Conservation (phyloP, 2,888 invertebrate genomes). For the Ormyrus nitidulus region DNA sequence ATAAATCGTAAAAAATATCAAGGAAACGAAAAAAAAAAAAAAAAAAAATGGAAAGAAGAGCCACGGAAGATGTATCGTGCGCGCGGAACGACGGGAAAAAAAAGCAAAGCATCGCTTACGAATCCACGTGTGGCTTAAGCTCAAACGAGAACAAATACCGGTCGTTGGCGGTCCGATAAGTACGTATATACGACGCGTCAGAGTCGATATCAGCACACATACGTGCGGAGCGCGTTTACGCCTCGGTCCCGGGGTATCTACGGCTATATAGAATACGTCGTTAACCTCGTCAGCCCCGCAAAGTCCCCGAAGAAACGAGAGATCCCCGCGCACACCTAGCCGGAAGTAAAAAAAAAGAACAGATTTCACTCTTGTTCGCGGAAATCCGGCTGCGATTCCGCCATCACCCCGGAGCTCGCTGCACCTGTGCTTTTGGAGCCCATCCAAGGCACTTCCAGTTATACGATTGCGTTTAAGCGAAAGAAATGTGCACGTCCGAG, state of each 20-base stretch:
- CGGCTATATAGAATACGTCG: constrained; percentile 1
- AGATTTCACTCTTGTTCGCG: constrained; percentile 29
- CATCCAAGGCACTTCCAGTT: constrained; percentile 34
- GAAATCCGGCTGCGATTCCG: constrained; percentile 17
- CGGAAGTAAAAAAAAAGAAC: constrained; percentile 25
- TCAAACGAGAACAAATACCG: constrained; percentile 35
- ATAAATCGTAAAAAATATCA: not conserved
- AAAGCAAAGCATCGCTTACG: not conserved
- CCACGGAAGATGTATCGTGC: not conserved
- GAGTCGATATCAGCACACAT: not conserved
- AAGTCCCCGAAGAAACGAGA: constrained; percentile 2
- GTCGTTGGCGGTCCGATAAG: not conserved
- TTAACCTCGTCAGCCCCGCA: constrained; percentile 18
- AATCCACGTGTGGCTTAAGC: constrained; percentile 3
- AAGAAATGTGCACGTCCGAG: constrained; percentile 5
- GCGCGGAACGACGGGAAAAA: not conserved
- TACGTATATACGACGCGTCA: not conserved
- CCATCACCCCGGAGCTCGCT: not conserved
- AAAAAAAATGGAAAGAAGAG: constrained; percentile 4
- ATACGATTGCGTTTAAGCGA: constrained; percentile 33
- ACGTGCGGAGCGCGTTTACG: too few relatives aligned
- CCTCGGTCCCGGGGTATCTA: not conserved
- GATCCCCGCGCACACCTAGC: not conserved
- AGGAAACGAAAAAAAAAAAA: constrained; percentile 3
- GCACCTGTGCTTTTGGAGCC: constrained; percentile 36